Conservation (phyloP, 2,888 invertebrate genomes). For the Meandrusa payeni region DNA sequence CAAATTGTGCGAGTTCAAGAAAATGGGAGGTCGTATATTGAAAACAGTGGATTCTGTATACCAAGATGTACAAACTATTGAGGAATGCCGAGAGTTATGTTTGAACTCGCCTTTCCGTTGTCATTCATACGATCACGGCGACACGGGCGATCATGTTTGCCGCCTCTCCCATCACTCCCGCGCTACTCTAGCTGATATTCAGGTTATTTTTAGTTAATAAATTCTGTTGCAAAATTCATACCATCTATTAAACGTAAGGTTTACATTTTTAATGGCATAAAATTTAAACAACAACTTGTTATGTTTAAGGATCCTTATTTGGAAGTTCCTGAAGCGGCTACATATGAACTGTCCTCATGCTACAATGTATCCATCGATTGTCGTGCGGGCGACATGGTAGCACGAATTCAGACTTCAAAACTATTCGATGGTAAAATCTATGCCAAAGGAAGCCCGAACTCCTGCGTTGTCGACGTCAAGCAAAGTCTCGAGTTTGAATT, state of each 20-base stretch:
- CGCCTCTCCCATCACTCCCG: slow-evolving; percentile 95
- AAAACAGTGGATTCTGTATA: slow-evolving; percentile 97
- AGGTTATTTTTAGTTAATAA: slow-evolving; percentile 71
- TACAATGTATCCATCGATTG: slow-evolving; percentile 97
- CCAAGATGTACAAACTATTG: slow-evolving; percentile 92
- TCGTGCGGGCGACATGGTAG: slow-evolving; percentile 95
- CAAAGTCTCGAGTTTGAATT: slow-evolving; percentile 94
- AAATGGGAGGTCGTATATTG: slow-evolving; percentile 91
- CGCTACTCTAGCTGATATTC: slow-evolving; percentile 92
- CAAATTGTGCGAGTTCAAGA: slow-evolving; percentile 96
- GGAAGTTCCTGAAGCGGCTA: slow-evolving; percentile 94
- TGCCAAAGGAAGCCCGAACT: slow-evolving; percentile 96
- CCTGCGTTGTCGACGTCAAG: slow-evolving; percentile 93
- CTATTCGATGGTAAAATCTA: slow-evolving; percentile 97
- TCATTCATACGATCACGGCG: slow-evolving; percentile 96
- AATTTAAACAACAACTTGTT: no score
- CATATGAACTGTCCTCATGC: slow-evolving; percentile 95
- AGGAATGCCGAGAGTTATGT: slow-evolving; percentile 94
- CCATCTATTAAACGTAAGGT: no score
- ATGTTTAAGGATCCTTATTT: slow-evolving; percentile 89
- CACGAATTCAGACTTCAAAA: slow-evolving; percentile 94
- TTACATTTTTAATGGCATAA: no score
- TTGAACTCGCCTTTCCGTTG: slow-evolving; percentile 94
- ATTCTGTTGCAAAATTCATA: not conserved
- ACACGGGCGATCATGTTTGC: slow-evolving; percentile 96